Evolutionary conservation across 2,797 vertebrate species (phyloP), one percentile per base, ranked within the genome.

Genomic region (Vultur gryphus): DNA sequence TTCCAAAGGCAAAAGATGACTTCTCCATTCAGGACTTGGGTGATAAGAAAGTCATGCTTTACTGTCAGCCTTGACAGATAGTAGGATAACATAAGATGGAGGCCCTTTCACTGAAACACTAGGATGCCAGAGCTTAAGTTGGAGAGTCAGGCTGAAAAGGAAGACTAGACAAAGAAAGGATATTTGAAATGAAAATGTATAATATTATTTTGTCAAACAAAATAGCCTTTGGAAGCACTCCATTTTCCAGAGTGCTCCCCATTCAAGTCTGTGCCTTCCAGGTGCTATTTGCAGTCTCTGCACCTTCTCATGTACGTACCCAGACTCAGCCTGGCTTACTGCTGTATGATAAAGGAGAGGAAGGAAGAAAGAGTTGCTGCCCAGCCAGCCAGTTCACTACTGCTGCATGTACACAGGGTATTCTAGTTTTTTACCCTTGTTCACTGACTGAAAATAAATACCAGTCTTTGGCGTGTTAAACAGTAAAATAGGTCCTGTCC

Each of bases 301-400:
- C 8, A 35, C 26, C 16, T 61, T 90, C 21, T 65, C n/a, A 7
- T 25, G 6, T 19, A 7, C 0, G 0, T 54, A 48, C 28, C 19
- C 39, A 66, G 39, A 35, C 26, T 62, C 9, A 76, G 25, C 31
- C n/a, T 73, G 59, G 12, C 25, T 87, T 51, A 12, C 26, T 55
- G 39, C 29, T 76, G 0, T 37, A 1, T 57, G 10, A 7, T 33
- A 13, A 57, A 72, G 64, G 17, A 80, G 37, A 75, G 17, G 37
- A 44, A 57, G 25, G 75, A 21, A 44, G 25, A n/a, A 19, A 24
- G 7, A 65, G 29, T 19, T 79, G 37, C 66, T 76, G 46, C 33
- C 39, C 24, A 51, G 33, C 25, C 76, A 71, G 28, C 17, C 41
- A 33, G 26, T 44, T 92, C 35, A 19, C 31, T 92, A 9, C 64